Percentiles rank a stretch among this genome's conserved stretches.
Evolutionary conservation across 2,888 invertebrate genomes (phyloP).

Genomic region (Erpobdella octoculata): DNA sequence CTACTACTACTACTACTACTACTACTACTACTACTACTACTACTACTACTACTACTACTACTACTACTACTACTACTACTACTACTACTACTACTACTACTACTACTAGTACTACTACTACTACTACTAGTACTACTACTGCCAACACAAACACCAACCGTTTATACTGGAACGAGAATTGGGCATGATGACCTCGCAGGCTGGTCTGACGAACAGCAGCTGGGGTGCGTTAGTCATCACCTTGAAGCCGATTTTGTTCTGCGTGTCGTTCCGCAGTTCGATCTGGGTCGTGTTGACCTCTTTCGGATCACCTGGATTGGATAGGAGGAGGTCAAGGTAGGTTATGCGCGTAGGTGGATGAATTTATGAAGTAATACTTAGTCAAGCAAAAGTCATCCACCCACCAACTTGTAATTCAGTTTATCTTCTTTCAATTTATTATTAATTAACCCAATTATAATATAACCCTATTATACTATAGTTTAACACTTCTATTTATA

Average conservation of each 20-base stretch:
- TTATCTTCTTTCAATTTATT: too few species aligned
- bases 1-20: constrained; percentile 20
- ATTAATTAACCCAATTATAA: too few species aligned
- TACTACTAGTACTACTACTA: constrained; percentile 2
- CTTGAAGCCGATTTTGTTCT: constrained; percentile 9
- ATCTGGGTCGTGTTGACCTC: constrained; percentile 21
- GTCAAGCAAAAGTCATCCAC: too few species aligned
- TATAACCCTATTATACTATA: too few species aligned
- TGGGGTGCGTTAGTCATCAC: constrained; percentile 22
- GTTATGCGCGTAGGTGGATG: too few species aligned
- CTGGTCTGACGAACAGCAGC: constrained; percentile 27
- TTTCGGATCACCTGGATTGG: constrained; percentile 17
- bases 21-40: constrained; percentile 20
- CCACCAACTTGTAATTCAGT: too few species aligned
- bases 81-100: not conserved
- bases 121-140: not conserved
- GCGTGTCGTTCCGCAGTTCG: not conserved
- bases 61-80: constrained; percentile 16
- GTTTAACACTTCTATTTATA: too few species aligned
- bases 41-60: constrained; percentile 20
- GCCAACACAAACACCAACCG: constrained; percentile 9
- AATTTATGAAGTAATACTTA: too few species aligned
- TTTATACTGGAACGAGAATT: not conserved
- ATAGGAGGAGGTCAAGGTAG: not conserved
- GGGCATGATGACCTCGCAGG: constrained; percentile 10